Base-by-base conservation (phyloP, 2,888 invertebrate genomes). In the Tachina fera region DNA sequence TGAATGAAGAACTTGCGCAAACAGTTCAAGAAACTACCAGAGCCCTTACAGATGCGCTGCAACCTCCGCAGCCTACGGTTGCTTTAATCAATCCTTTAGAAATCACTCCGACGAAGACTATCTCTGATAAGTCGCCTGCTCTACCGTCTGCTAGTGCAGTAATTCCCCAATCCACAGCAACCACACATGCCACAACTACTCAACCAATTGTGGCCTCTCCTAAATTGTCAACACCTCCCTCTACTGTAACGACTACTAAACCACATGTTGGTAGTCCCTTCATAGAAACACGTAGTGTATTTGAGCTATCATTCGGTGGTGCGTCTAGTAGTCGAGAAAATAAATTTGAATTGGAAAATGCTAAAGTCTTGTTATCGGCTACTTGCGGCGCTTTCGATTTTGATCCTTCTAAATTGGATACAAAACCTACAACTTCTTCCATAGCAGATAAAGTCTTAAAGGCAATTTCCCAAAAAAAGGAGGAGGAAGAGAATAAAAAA, bases 371-470 rank as follows among this genome's bases (percentile, higher is more conserved):
- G 14, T 82, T 92, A 10, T 91, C 92, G 3, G 92, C 92, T 11
- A 88, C 91, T 0, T 88, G 90, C 0, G 90, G 90, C 5, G 89
- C 89, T 0, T 91, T 92, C n/a, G 91, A 91, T 87, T 87, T 92
- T 60, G 92, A 92, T 39, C 90, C 91, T 0, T 90, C 91, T 1
- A 92, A 92, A 79, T 90, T 91, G 43, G 92, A 92, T 67, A 91
- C 90, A 58, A 92, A 91, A 71, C 91, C 91, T n/a, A 94, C 94
- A 0, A 91, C 91, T 19, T 94, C 94, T 0, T 95, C 95, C 85
- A 95, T 95, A 88, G 95, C 95, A 0, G 95, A 95, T 87, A 95
- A 95, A 89, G 93, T 95, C 5, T 92, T 95, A 0, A 94, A 95
- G 89, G 95, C 95, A 9, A 91, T 93, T 5, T 92, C 94, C 93